phyloP scores from a whole-genome alignment of 2,888 invertebrate species.

The Neoaliturus tenellus region DNA sequence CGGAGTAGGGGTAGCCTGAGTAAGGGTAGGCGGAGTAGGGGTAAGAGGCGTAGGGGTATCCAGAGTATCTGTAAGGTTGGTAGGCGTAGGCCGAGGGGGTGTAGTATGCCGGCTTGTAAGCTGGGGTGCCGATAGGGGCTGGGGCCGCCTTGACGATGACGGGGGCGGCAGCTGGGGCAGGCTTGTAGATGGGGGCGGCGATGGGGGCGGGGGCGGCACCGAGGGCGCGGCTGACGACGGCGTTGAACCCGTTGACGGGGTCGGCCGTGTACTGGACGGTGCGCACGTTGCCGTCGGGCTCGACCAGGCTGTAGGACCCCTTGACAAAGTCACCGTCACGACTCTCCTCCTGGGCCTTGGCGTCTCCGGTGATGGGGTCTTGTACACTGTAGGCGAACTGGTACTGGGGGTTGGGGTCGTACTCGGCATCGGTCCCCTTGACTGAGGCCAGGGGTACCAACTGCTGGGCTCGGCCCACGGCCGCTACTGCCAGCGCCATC shows the following conservation, averaged over 20 bases:
- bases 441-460: conserved; percentile 50
- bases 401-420: conserved; percentile 67
- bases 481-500: conserved; percentile 48
- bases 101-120: conserved; percentile 50
- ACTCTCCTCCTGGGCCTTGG: conserved; percentile 66
- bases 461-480: conserved; percentile 38
- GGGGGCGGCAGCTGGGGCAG: conserved; percentile 45
- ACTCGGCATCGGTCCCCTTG: conserved; percentile 59
- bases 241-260: conserved; percentile 67
- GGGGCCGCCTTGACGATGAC: conserved; percentile 42
- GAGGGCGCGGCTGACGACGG: conserved; percentile 64
- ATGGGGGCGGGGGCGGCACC: conserved; percentile 57
- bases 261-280: conserved; percentile 67
- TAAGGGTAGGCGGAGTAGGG: conserved; percentile 48
- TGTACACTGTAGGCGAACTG: conserved; percentile 67
- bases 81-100: conserved; percentile 41
- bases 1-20: conserved; percentile 56
- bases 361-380: conserved; percentile 67
- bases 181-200: conserved; percentile 45
- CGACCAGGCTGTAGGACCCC: conserved; percentile 66
- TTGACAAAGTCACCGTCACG: conserved; percentile 66
- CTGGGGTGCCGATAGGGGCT: conserved; percentile 63
- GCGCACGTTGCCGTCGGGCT: conserved; percentile 65
- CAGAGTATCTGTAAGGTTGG: conserved; percentile 49
- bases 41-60: conserved; percentile 50